Percentiles rank a stretch among this genome's conserved stretches.
Conservation (phyloP, 2,113 vertebrate species). For the Chaetodon trifascialis region DNA sequence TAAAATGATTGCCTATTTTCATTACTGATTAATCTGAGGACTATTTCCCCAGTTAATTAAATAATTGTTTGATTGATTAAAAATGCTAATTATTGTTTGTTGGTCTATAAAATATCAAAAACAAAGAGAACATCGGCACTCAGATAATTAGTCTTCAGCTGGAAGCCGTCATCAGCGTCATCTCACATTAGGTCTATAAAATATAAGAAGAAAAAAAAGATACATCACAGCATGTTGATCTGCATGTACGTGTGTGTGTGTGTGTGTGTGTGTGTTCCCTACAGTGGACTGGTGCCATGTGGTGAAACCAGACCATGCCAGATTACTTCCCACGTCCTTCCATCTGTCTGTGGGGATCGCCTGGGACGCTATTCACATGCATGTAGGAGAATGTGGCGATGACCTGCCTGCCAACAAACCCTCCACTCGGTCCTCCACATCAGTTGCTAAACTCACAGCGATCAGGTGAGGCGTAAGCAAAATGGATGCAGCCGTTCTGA, state of each 20-base stretch:
- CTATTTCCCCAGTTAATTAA: too few relatives aligned
- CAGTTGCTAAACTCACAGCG: conserved; percentile 9
- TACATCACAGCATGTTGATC: background rate
- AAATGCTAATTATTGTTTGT: too few relatives aligned
- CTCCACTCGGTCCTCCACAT: background rate
- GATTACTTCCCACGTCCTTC: conserved; percentile 41
- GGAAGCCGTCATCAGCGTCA: too few relatives aligned
- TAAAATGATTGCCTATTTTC: too few relatives aligned
- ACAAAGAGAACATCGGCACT: too few relatives aligned
- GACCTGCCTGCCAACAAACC: conserved; percentile 5
- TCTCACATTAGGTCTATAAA: too few relatives aligned
- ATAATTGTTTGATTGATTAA: too few relatives aligned
- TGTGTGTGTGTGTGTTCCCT: too few relatives aligned
- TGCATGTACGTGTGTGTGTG: background rate
- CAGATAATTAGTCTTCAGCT: too few relatives aligned
- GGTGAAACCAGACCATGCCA: conserved; percentile 9
- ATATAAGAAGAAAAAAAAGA: too few relatives aligned
- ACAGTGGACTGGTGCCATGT: background rate
- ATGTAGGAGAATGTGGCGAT: background rate
- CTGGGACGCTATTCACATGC: background rate
- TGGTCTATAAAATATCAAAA: too few relatives aligned
- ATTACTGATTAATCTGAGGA: too few relatives aligned
- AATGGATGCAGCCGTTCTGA: background rate
- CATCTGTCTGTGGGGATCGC: conserved; percentile 24
- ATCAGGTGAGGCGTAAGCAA: conserved; percentile 1